Conservation (phyloP, 2,113 vertebrate genomes). For the Neogale vison region DNA sequence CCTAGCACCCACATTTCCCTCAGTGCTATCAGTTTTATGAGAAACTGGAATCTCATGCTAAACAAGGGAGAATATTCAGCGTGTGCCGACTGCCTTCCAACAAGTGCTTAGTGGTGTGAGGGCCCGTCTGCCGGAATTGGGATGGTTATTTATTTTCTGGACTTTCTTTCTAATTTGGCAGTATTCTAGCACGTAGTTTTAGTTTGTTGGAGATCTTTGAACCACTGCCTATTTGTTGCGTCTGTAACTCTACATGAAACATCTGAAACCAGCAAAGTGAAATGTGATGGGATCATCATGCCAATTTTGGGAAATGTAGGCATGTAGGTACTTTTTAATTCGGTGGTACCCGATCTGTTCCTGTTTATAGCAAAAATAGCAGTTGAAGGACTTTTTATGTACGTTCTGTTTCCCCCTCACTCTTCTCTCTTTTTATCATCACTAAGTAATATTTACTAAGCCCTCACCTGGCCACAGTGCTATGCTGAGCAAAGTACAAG, state of each 20-base stretch:
- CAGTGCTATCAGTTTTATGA: slow-evolving; percentile 85
- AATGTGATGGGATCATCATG: not conserved
- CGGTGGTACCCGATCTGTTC: slow-evolving; percentile 45
- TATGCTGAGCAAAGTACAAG: not conserved
- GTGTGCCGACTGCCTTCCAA: slow-evolving; percentile 77
- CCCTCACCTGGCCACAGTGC: not conserved
- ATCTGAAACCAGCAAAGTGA: slow-evolving; percentile 45
- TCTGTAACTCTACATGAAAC: slow-evolving; percentile 27
- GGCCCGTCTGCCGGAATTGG: slow-evolving; percentile 77
- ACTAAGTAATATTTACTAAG: slow-evolving; percentile 40
- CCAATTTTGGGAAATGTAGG: slow-evolving; percentile 46
- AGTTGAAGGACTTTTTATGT: not conserved
- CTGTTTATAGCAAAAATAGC: slow-evolving; percentile 27
- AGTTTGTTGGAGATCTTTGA: slow-evolving; percentile 68
- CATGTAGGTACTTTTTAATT: slow-evolving; percentile 40
- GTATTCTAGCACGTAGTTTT: slow-evolving; percentile 67
- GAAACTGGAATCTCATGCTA: slow-evolving; percentile 83
- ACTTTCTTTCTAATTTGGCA: slow-evolving; percentile 62
- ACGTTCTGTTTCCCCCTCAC: not conserved
- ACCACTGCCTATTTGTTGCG: slow-evolving; percentile 17
- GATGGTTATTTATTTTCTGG: slow-evolving; percentile 75
- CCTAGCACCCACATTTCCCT: slow-evolving; percentile 79
- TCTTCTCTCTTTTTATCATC: not conserved
- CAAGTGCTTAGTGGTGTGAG: slow-evolving; percentile 76
- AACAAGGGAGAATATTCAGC: slow-evolving; percentile 77